Percentiles rank a stretch among this genome's conserved stretches.
These are phyloP conservation scores for Brotula barbata DNA, from an alignment of 2,797 vertebrate genomes.

Conservation along the genomic window DNA sequence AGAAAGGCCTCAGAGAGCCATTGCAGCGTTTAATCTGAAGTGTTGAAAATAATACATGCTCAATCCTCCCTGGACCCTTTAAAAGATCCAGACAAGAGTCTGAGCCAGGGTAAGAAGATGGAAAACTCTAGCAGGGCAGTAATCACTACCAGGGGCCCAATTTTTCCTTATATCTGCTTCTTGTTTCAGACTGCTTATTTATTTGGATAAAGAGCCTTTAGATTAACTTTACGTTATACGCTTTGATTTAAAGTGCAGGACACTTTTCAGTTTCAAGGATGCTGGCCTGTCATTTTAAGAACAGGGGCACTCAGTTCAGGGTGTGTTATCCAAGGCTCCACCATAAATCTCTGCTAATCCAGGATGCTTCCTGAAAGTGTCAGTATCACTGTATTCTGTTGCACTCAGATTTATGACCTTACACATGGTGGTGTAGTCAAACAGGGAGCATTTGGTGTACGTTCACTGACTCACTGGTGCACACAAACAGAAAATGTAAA, in stretches of 20 bases:
- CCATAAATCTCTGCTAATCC: constrained; percentile 69
- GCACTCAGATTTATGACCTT: constrained; percentile 75
- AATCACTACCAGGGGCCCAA: constrained; percentile 61
- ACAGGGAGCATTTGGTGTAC: constrained; percentile 51
- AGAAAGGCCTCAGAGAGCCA: constrained; percentile 56
- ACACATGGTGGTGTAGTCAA: constrained; percentile 70
- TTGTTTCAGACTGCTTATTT: constrained; percentile 46
- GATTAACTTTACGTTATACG: constrained; percentile 29
- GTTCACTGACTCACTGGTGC: neutral
- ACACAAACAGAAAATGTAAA: neutral
- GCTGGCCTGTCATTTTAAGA: constrained; percentile 38
- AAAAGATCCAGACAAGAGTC: constrained; percentile 61
- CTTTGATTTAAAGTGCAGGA: constrained; percentile 34
- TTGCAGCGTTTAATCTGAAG: constrained; percentile 64
- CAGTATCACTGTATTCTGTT: constrained; percentile 57
- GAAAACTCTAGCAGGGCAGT: constrained; percentile 59
- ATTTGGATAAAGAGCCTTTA: constrained; percentile 43
- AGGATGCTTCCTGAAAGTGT: constrained; percentile 68
- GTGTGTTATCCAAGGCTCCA: constrained; percentile 34
- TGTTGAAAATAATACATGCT: constrained; percentile 71
- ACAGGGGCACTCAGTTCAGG: constrained; percentile 34
- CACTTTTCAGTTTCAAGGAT: constrained; percentile 39
- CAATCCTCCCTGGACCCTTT: constrained; percentile 58
- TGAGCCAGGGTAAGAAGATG: constrained; percentile 55
- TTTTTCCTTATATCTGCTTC: constrained; percentile 54